phyloP scores from a whole-genome alignment of 2,797 vertebrate species.

The Protonibea diacanthus region DNA sequence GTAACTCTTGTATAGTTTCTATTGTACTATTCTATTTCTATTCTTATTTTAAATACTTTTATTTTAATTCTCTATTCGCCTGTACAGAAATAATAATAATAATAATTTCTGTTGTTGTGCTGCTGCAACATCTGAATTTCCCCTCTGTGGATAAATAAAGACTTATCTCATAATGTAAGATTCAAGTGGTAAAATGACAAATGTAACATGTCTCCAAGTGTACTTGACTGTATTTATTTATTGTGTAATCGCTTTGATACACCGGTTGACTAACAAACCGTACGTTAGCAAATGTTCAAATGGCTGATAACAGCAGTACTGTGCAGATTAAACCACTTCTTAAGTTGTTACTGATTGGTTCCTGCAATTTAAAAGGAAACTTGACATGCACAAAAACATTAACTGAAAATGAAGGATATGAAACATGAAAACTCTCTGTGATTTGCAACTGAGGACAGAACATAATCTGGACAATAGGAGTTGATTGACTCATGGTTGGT shows the following conservation, averaged over 20 bases:
- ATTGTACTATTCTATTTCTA: neutral
- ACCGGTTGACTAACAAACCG: neutral
- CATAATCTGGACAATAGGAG: slow-evolving; percentile 55
- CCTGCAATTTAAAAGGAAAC: slow-evolving; percentile 7
- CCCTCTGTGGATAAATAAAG: neutral
- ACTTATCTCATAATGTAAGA: neutral
- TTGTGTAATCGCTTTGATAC: neutral
- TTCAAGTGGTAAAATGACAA: neutral
- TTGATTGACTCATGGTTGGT: slow-evolving; percentile 66
- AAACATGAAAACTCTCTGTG: slow-evolving; percentile 31
- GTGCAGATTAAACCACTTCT: slow-evolving; percentile 12
- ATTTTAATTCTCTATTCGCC: neutral
- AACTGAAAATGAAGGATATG: slow-evolving; percentile 36
- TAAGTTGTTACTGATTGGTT: slow-evolving; percentile 8
- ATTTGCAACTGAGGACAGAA: slow-evolving; percentile 51
- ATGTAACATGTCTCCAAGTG: neutral
- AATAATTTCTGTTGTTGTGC: neutral
- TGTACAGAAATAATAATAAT: neutral
- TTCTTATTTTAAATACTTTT: neutral
- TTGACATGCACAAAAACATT: slow-evolving; percentile 50
- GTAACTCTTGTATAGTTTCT: neutral
- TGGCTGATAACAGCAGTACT: neutral
- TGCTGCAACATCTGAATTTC: neutral
- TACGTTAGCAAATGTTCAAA: neutral
- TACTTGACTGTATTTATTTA: neutral